These are phyloP conservation scores for Thera britannica DNA, from an alignment of 2,888 invertebrate genomes.

Conservation along the genomic window DNA sequence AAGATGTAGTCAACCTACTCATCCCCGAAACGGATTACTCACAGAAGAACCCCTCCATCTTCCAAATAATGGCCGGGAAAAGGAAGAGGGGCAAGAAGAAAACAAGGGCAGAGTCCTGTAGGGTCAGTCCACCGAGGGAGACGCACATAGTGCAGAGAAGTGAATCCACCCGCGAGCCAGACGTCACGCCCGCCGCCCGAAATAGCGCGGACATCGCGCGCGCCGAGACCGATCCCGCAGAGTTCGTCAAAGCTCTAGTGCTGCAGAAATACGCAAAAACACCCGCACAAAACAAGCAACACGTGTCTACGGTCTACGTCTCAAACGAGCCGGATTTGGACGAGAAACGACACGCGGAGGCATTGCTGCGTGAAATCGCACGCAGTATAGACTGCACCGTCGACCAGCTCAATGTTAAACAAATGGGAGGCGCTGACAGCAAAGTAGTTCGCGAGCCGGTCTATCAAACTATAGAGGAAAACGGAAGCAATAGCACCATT, in stretches of 20 bases:
- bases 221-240: slow-evolving; percentile 57
- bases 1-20: slow-evolving; percentile 79
- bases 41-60: slow-evolving; percentile 70
- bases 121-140: slow-evolving; percentile 60
- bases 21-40: slow-evolving; percentile 74
- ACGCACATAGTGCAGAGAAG: slow-evolving; percentile 33
- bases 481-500: slow-evolving; percentile 44
- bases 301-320: slow-evolving; percentile 78
- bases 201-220: slow-evolving; percentile 60
- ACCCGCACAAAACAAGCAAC: slow-evolving; percentile 66
- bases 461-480: slow-evolving; percentile 60
- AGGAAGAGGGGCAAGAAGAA: slow-evolving; percentile 64
- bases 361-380: slow-evolving; percentile 76
- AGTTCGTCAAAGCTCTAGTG: slow-evolving; percentile 76
- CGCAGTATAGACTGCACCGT: slow-evolving; percentile 76
- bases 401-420: slow-evolving; percentile 64
- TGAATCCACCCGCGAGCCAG: slow-evolving; percentile 63
- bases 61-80: slow-evolving; percentile 80
- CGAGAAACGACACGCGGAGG: slow-evolving; percentile 75
- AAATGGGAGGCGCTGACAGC: slow-evolving; percentile 71
- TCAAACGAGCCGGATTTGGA: slow-evolving; percentile 66
- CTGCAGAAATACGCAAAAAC: slow-evolving; percentile 76
- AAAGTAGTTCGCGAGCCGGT: slow-evolving; percentile 57
- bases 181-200: slow-evolving; percentile 62
- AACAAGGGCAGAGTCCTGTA: slow-evolving; percentile 62